These are phyloP conservation scores for Guaruba guarouba DNA, from an alignment of 2,113 vertebrate genomes.

Conservation along the genomic window DNA sequence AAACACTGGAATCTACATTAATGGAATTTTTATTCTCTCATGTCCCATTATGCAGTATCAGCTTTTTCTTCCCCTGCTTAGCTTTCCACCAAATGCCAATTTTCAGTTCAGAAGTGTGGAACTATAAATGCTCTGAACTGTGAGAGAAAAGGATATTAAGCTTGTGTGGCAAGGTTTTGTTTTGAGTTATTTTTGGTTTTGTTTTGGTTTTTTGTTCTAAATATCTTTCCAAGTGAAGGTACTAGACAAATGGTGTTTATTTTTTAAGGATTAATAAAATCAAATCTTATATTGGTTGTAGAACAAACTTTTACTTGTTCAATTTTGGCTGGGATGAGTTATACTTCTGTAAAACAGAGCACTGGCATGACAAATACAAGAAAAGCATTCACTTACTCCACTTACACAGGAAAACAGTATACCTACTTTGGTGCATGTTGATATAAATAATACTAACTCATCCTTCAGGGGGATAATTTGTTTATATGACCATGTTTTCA, in stretches of 20 bases:
- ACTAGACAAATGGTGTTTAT: background rate
- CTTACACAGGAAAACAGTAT: background rate
- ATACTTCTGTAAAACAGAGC: background rate
- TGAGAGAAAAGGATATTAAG: background rate
- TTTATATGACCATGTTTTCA: constrained; percentile 3
- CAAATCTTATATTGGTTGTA: background rate
- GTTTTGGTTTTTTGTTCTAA: background rate
- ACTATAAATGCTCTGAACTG: background rate
- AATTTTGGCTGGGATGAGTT: background rate
- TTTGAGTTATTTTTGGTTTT: background rate
- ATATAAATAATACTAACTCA: constrained; percentile 7
- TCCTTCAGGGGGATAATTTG: background rate
- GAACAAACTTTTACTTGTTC: background rate
- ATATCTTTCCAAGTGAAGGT: background rate
- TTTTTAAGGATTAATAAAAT: background rate
- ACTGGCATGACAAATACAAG: background rate
- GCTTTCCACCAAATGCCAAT: background rate
- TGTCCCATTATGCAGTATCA: background rate
- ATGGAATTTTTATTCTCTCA: background rate
- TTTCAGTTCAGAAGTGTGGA: background rate
- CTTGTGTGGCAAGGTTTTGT: background rate
- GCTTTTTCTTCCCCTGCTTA: background rate
- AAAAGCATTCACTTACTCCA: background rate
- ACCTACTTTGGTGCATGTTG: background rate
- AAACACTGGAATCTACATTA: background rate